Base-by-base conservation (phyloP, 1,140 invertebrate genomes). In the Heliothis subflexa region DNA sequence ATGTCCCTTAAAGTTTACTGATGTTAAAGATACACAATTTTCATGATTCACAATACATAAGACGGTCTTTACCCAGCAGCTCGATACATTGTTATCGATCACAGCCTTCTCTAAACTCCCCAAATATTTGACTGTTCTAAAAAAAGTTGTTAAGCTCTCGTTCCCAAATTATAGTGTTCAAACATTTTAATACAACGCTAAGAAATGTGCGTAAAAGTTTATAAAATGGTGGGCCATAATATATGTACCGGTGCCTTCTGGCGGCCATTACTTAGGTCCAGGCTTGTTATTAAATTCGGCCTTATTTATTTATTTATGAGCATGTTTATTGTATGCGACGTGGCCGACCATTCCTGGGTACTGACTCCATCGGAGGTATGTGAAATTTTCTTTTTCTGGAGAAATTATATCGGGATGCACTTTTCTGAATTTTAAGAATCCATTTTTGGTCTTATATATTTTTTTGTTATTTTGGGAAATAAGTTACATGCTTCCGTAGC, bases 301-400 rank as follows among this genome's bases (percentile, higher is more conserved):
- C 84, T 89, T 93, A 93, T 93, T 94, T 93, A 91, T 92, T 92
- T 91, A 94, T 94, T 92, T 92, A 92, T 90, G 85, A 85, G 80
- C 84, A 79, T 74, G 82, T 81, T 85, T 84, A 85, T 86, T 85
- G 85, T 84, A 82, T 81, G 81, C 81, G 78, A 82, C 78, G 79
- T 33, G n/a, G 11, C 28, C 40, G 40, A 54, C 16, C 33, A 62
- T 78, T 52, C 13, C 21, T 76, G 59, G 16, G 4, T n/a, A 10
- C 33, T 49, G 28, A 61, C 11, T 45, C 52, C 33, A 14, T 12
- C 5, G 14, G 13, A 18, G 14, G 52, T 47, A 21, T 47, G 52
- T 40, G 28, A 73, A 62, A 13, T 28, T 62, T 70, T 78, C 16
- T 25, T 28, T 25, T 55, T 49, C 40, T 62, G 28, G 0, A 4